These are phyloP conservation scores for Haliclona indistincta DNA, from an alignment of 37 sponge, comb jelly and placozoan genomes.

Conservation along the genomic window DNA sequence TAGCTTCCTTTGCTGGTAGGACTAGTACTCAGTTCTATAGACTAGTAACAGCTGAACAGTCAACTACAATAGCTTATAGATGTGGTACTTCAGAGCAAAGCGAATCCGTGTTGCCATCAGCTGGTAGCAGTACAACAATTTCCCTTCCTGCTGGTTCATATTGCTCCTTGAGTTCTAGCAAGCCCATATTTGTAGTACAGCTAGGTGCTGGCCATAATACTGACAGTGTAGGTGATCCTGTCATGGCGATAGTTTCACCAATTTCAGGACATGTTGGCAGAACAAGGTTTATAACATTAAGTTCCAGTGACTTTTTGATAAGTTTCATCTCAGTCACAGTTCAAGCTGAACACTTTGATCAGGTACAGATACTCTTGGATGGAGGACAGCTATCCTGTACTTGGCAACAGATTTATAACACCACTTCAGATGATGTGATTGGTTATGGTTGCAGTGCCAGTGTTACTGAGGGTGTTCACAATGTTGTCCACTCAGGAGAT, in stretches of 20 bases:
- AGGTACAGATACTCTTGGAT: neutral
- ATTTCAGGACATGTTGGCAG: neutral
- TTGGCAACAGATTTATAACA: conserved; percentile 1
- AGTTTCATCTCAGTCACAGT: conserved; percentile 9
- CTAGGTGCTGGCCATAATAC: neutral
- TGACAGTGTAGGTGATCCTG: conserved; percentile 8
- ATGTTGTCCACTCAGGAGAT: neutral
- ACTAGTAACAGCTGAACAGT: neutral
- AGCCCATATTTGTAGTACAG: neutral
- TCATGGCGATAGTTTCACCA: conserved; percentile 7
- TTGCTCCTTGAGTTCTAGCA: neutral
- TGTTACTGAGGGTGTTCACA: neutral
- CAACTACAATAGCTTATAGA: neutral
- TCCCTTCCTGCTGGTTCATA: neutral
- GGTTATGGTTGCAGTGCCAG: conserved; percentile 11
- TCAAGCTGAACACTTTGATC: neutral
- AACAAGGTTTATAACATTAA: neutral
- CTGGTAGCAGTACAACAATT: neutral
- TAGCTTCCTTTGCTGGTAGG: conserved; percentile 9
- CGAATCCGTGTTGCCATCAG: no score
- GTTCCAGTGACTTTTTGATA: neutral
- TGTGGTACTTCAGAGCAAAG: no score
- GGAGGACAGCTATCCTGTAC: neutral
- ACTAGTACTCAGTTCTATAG: neutral
- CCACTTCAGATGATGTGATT: neutral